Evolutionary conservation across 1,140 invertebrate genomes (phyloP), one percentile per base, ranked within the genome.

Genomic region (Tetranychus urticae): DNA sequence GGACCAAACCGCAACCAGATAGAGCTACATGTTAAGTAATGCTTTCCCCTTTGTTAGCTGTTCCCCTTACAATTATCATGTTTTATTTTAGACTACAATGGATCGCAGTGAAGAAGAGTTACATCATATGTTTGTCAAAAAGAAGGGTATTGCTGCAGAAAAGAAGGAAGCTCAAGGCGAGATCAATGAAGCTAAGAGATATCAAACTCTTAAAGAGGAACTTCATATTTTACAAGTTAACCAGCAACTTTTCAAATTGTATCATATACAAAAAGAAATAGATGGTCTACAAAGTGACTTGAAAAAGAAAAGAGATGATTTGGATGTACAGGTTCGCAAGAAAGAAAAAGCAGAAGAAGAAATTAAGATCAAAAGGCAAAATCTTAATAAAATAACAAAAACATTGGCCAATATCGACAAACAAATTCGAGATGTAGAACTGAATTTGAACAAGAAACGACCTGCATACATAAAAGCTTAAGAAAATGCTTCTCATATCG

Each of bases 161-260:
- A 80, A 90, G 37, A 97, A 97, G 72, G 94, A 98, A 75, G 96
- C 94, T 3, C 92, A 91, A 72, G 75, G 92, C 59, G 94, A 99
- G 71, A 97, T 97, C 72, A 92, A 97, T 72, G 93, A 98, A 76
- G 93, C 94, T 4, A 92, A 97, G 70, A 90, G 93, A 67, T 99
- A 97, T 73, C 87, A 94, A 62, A 78, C 84, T 62, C 74, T 97
- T 0, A 92, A 90, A 70, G 64, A 69, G 61, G 66, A 68, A 34
- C 42, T 68, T 36, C 66, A 62, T 8, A 46, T 35, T 56, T 61
- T 54, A 42, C 85, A 93, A 77, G 78, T 93, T 3, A 85, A 94
- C 68, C 77, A 93, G 58, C 88, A 96, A 70, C 69, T 98, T 23
- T 97, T 94, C 72, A 81, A 88, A 62, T 73, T 98, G 2, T 97